A percentile compares a stretch with the other conserved stretches of the same genome.
Evolutionary conservation across 2,113 vertebrate genomes (phyloP).

Genomic region (Emydocephalus ijimae): DNA sequence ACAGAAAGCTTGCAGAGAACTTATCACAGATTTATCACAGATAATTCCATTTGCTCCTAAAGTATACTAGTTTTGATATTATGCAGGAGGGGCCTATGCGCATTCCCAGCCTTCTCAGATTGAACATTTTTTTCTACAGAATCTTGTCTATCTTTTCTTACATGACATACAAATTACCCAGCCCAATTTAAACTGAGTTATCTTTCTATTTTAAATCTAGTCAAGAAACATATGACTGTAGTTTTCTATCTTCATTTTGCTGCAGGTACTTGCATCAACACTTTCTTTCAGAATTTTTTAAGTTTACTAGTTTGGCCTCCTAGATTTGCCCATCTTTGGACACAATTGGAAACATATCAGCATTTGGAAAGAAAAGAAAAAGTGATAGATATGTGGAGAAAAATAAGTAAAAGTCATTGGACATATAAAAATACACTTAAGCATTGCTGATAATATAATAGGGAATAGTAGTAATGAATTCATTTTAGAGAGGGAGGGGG

Average conservation of each 20-base stretch:
- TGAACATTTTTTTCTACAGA: background rate
- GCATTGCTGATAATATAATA: too few relatives aligned
- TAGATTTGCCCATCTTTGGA: background rate
- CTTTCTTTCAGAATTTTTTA: background rate
- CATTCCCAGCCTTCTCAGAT: background rate
- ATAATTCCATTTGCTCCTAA: background rate
- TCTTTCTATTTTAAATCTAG: background rate
- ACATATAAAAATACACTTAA: background rate
- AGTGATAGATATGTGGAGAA: background rate
- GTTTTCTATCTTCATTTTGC: background rate
- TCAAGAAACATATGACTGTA: background rate
- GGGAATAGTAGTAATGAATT: background rate
- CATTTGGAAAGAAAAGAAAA: background rate
- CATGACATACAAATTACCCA: background rate
- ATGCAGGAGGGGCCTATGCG: background rate
- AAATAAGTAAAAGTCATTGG: background rate
- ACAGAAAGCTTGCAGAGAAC: constrained; percentile 2
- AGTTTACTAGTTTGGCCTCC: background rate
- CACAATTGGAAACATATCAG: background rate
- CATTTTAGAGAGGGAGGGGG: background rate
- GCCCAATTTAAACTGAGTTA: background rate
- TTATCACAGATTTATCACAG: background rate
- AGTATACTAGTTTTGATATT: background rate
- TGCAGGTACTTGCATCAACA: background rate
- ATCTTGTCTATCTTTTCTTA: background rate